Base-by-base conservation (phyloP, 2,797 vertebrate genomes). In the Gymnoscopelus microlampas region DNA sequence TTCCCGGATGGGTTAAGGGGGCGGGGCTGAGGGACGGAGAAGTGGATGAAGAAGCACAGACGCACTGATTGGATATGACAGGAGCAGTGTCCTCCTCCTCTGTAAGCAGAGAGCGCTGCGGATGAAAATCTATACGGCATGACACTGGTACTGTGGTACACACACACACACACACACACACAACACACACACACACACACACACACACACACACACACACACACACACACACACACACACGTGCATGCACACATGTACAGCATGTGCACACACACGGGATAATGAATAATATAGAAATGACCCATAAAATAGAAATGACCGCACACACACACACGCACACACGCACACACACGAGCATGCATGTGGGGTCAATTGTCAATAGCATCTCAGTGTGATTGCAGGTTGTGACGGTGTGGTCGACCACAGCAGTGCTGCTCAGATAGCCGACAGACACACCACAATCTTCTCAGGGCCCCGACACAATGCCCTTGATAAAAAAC, bases 111-210 rank as follows among this genome's bases (percentile, higher is more conserved):
- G 55, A 85, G 86, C 78, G 88, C 71, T 87, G 85, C 85, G 91
- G 94, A 95, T 94, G 91, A 93, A 94, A 94, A 95, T 94, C 93
- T 93, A 93, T 92, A 92, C 66, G 56, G 71, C 75, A 32, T 76
- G 81, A 78, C 83, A 59, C 76, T 77, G 74, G 76, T 78, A 75
- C 67, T 77, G 79, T n/a, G n/a, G 60, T 24, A 53, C 23, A 63
- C 29, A 32, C 50, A 29, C 56, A 53, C 53, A 71, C 48, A 65
- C 35, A 60, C 19, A 55, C 15, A 55, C n/a, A n/a, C n/a, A n/a
- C 32, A 24, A n/a, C n/a, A 13, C 6, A 49, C 13, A 48, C 47
- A 48, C 23, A 47, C n/a, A 58, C 48, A 26, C 19, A 14, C 55
- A 13, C 4, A 32, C 4, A 8, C 35, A 44, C 54, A 57, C 7